Base-by-base conservation (phyloP, 2,113 vertebrate species). In the Nyctereutes procyonoides region DNA sequence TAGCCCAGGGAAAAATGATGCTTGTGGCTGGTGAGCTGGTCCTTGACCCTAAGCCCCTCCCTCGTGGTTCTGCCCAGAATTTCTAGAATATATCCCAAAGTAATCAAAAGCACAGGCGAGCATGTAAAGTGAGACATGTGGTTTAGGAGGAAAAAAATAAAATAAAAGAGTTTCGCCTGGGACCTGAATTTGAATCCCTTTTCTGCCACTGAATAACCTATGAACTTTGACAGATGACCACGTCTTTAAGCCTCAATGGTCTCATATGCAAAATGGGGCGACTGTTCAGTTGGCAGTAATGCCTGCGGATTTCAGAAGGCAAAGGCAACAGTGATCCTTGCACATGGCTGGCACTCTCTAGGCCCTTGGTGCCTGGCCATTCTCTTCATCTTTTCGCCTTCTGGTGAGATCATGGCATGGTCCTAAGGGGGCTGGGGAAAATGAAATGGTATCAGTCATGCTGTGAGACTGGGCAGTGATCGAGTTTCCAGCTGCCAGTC, bases 61-160 rank as follows among this genome's bases (percentile, higher is more conserved):
- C 55, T 92, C 9, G 3, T 67, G 74, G 82, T 95, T 93, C 96
- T 93, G 93, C 88, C 80, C n/a, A 76, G 81, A 69, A 20, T 95
- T 76, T 95, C 43, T 90, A 13, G 91, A 97, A 90, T 28, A 88
- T 35, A 96, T 87, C 96, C 87, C 91, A 96, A 97, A 93, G 71
- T 92, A 97, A 97, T 95, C 94, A 96, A 98, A 95, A 80, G 88
- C 97, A 86, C 82, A 93, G 88, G 93, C 95, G 55, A 8, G 43
- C 13, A 19, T 97, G 95, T 96, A 95, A 89, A 95, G 73, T 67
- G 84, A 96, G 89, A 81, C 74, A 22, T 32, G 92, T 2, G 96
- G 93, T 88, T 82, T 79, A 69, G 38, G 1, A 20, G 35, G 56
- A 0, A 10, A 43, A 22, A n/a, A 96, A 43, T 51, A 62, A 24